phyloP scores from a whole-genome alignment of 1,140 invertebrate genomes.

The Calosoma granatense region DNA sequence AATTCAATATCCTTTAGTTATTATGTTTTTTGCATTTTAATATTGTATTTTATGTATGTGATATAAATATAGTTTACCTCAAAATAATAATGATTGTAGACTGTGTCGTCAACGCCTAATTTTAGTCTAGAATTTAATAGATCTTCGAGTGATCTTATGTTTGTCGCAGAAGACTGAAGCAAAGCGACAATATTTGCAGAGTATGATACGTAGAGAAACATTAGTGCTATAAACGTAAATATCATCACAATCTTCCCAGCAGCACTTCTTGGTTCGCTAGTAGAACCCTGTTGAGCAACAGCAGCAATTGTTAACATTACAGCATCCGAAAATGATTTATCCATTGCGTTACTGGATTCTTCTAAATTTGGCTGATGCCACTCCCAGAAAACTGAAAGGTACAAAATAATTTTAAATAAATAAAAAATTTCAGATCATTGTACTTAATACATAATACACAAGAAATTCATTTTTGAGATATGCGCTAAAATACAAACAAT shows the following conservation, averaged over 20 bases:
- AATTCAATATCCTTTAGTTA: no score
- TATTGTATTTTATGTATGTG: constrained; percentile 30
- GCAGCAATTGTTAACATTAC: constrained; percentile 9
- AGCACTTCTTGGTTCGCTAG: neutral
- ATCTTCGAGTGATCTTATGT: constrained; percentile 13
- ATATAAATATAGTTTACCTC: constrained; percentile 23
- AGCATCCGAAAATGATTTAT: constrained; percentile 4
- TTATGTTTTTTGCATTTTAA: constrained; percentile 28
- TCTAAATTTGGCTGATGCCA: neutral
- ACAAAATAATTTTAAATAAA: neutral
- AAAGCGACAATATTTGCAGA: constrained; percentile 33
- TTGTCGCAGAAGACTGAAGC: constrained; percentile 12
- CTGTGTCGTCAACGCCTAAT: constrained; percentile 15
- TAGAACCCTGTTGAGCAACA: constrained; percentile 12
- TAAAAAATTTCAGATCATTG: neutral
- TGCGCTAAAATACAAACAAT: no score
- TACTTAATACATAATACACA: no score
- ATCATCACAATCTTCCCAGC: constrained; percentile 14
- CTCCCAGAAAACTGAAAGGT: neutral
- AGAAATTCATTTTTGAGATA: neutral
- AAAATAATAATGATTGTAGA: constrained; percentile 20
- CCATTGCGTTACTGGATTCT: neutral
- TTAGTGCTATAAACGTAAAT: constrained; percentile 14
- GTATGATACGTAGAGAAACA: constrained; percentile 34
- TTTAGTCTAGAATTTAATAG: constrained; percentile 15